These are phyloP conservation scores for Paraescarpia echinospica DNA, from an alignment of 1,140 invertebrate genomes.

Conservation along the genomic window DNA sequence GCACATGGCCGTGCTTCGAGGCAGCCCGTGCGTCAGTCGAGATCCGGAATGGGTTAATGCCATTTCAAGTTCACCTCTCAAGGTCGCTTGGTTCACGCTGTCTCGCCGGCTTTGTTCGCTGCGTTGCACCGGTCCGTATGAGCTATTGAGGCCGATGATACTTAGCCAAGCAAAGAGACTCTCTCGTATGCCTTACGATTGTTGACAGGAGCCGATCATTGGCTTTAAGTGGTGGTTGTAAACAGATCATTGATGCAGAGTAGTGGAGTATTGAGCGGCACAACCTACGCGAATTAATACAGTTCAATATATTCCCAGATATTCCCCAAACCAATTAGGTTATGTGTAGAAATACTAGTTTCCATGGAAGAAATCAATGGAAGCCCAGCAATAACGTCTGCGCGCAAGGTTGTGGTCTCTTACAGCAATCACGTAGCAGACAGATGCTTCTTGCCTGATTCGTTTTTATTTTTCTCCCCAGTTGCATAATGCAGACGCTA, in stretches of 20 bases:
- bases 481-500: background rate
- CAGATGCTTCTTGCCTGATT: background rate
- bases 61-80: conserved; percentile 1
- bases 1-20: background rate
- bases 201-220: background rate
- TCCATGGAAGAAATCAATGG: background rate
- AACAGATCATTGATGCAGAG: background rate
- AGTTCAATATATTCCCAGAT: background rate
- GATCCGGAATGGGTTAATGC: background rate
- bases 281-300: background rate
- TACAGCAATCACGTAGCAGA: background rate
- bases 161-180: background rate
- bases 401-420: too few species aligned
- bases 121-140: background rate
- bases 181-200: background rate
- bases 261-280: background rate
- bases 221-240: background rate
- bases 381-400: background rate
- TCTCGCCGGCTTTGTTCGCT: background rate
- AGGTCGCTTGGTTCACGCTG: background rate
- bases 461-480: background rate
- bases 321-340: background rate
- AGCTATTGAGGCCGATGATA: background rate
- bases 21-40: background rate
- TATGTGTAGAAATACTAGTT: background rate